Evolutionary conservation across 1,140 invertebrate species (phyloP), one percentile per base, ranked within the genome.

Genomic region (Chironomus striatipennis): DNA sequence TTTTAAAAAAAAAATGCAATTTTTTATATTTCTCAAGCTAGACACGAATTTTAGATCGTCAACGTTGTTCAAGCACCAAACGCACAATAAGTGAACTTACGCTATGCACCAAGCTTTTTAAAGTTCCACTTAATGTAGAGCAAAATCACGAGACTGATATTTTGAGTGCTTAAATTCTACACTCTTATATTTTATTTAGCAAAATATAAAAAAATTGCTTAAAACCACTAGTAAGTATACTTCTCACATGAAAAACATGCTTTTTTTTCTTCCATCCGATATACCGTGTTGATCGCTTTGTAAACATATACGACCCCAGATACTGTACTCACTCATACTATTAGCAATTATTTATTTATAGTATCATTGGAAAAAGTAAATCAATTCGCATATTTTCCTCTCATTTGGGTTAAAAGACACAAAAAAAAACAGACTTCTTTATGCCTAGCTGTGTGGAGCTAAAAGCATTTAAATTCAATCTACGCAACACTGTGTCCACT

Each of bases 91-190:
- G 65, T 17, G 18, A 70, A 70, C n/a, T 70, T 70, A 70, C 9
- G 18, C 65, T 21, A 21, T 70, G 20, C 65, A 18, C 17, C 65
- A 70, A 70, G 65, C 65, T 70, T 70, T 34, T 70, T 70, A 70
- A 70, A 70, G 65, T 70, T 70, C 24, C n/a, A 70, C 18, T 70
- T 70, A 20, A 70, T 70, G 65, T 70, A 20, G 65, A 70, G 65
- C 65, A 70, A 70, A 70, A 70, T 70, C 65, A 70, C 65, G 65
- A 70, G 65, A 70, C 65, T 70, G 65, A 70, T 70, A 70, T 70
- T 70, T 70, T 70, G 65, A 70, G 65, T 15, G 18, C 65, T 70
- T 70, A 18, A 70, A 70, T 70, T 70, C 65, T 70, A 70, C 65
- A 70, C 65, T 70, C 65, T 70, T 70, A 20, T 18, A 70, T 34